These are phyloP conservation scores for Pasiphila rectangulata DNA, from an alignment of 2,888 invertebrate species.

Conservation along the genomic window DNA sequence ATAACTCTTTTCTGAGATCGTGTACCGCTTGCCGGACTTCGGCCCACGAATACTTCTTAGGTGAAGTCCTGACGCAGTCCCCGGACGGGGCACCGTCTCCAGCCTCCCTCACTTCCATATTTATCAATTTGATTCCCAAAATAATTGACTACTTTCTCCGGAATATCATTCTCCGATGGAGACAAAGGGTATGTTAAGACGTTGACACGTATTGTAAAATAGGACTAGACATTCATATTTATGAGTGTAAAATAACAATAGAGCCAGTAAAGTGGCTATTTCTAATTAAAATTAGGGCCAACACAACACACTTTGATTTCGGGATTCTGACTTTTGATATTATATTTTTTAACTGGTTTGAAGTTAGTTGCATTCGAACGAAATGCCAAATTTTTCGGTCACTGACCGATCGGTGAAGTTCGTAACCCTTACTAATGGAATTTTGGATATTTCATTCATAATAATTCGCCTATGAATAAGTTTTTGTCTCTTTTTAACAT, in stretches of 20 bases:
- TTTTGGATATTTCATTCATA: no score
- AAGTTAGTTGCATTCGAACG: no score
- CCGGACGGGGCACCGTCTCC: conserved; percentile 72
- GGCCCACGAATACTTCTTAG: conserved; percentile 85
- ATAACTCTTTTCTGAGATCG: conserved; percentile 88
- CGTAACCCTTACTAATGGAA: no score
- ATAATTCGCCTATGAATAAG: no score
- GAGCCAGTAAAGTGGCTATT: conserved; percentile 34
- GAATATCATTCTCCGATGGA: conserved; percentile 18
- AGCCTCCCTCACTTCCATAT: conserved; percentile 72
- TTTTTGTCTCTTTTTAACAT: no score
- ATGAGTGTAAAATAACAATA: conserved; percentile 38
- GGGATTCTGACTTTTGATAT: not conserved
- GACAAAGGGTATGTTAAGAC: conserved; percentile 24
- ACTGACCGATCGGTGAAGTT: no score
- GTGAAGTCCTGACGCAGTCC: conserved; percentile 57
- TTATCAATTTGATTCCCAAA: conserved; percentile 22
- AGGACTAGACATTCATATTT: conserved; percentile 30
- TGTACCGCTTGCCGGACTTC: conserved; percentile 90
- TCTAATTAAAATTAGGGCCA: conserved; percentile 50
- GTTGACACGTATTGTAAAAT: conserved; percentile 30
- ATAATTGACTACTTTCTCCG: conserved; percentile 20
- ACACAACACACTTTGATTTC: conserved; percentile 36
- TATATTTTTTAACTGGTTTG: no score
- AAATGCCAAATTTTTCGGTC: no score